Conservation (phyloP, 2,888 invertebrate species). For the Autographa gamma region DNA sequence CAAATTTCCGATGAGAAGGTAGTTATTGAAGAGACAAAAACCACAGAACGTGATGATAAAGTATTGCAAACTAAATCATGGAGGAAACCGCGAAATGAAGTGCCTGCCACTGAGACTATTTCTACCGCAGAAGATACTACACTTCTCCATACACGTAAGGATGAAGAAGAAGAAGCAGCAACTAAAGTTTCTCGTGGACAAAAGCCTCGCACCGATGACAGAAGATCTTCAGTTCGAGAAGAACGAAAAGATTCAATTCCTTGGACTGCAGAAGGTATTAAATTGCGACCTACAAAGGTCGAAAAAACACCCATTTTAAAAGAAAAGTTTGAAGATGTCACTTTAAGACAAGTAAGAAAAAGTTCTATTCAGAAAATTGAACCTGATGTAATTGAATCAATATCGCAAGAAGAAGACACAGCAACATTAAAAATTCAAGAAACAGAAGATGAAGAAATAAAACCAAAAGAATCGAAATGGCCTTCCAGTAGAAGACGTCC, state of each 20-base stretch:
- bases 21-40: constrained; percentile 25
- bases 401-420: constrained; percentile 88
- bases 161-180: constrained; percentile 40
- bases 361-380: constrained; percentile 77
- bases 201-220: constrained; percentile 60
- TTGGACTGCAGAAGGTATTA: constrained; percentile 91
- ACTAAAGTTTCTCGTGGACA: constrained; percentile 46
- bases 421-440: constrained; percentile 83
- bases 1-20: constrained; percentile 36
- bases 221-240: constrained; percentile 50
- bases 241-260: constrained; percentile 79
- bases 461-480: constrained; percentile 62
- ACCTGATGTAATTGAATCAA: constrained; percentile 85
- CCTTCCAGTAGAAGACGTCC: background rate
- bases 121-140: constrained; percentile 37
- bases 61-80: constrained; percentile 37
- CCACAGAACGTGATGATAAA: constrained; percentile 10
- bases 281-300: constrained; percentile 89
- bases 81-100: constrained; percentile 39
- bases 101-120: constrained; percentile 19
- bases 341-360: constrained; percentile 77
- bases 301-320: constrained; percentile 87
- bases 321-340: constrained; percentile 86
- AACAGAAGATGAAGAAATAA: constrained; percentile 77
- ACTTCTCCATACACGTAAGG: constrained; percentile 25